These are phyloP conservation scores for Chloropsis hardwickii DNA, from an alignment of 2,113 vertebrate species.

Conservation along the genomic window DNA sequence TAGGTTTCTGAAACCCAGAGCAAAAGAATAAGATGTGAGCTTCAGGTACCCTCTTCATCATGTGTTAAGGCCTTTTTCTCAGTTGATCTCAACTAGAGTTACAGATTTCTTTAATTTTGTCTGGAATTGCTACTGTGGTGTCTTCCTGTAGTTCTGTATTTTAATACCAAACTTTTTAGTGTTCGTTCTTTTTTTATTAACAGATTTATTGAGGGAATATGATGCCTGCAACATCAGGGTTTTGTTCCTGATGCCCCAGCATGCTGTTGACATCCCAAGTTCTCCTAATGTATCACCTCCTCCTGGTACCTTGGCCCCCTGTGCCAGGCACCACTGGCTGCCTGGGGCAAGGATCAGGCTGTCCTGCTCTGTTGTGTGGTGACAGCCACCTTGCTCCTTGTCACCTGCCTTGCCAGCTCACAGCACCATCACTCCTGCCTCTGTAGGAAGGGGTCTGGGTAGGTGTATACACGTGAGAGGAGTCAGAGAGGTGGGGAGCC, in stretches of 20 bases:
- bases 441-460: not conserved
- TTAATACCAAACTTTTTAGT: not conserved
- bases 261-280: not conserved
- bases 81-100: not conserved
- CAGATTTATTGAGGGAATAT: not conserved
- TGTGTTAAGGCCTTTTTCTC: not conserved
- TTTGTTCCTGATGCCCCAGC: not conserved
- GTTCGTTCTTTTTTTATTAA: not conserved
- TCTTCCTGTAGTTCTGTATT: not conserved
- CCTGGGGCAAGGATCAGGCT: not conserved
- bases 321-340: not conserved
- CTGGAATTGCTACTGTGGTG: not conserved
- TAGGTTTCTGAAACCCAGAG: not conserved
- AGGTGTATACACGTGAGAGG: not conserved
- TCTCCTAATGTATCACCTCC: not conserved
- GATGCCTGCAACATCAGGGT: not conserved
- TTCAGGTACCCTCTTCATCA: not conserved
- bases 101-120: not conserved
- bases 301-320: not conserved
- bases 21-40: not conserved
- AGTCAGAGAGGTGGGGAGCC: accelerated
- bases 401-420: not conserved
- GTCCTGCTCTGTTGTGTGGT: not conserved
- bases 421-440: not conserved
- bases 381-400: not conserved